These are phyloP conservation scores for Phalacrocorax carbo DNA, from an alignment of 2,113 vertebrate species.

Conservation along the genomic window DNA sequence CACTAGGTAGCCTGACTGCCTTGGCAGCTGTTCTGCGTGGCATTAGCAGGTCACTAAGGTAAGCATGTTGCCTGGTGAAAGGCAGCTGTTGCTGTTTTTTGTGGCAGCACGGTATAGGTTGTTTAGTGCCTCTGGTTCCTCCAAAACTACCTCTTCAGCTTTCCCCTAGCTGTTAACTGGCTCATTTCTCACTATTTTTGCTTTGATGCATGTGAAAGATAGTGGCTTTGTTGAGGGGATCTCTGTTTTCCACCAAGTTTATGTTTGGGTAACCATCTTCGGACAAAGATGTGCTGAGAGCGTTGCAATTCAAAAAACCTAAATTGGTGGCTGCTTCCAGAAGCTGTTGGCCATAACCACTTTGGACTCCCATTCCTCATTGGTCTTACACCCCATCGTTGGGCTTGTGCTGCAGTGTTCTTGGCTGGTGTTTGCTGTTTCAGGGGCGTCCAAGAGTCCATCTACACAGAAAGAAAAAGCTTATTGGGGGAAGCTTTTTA, in stretches of 20 bases:
- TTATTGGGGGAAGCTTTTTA: no score
- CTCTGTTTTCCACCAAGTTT: neutral
- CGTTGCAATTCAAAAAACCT: neutral
- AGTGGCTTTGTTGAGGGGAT: neutral
- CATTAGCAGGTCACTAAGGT: neutral
- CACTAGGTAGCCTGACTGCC: accelerated
- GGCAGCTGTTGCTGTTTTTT: neutral
- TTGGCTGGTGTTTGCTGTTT: neutral
- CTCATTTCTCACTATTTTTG: neutral
- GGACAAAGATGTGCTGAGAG: neutral
- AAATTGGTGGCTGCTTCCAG: neutral
- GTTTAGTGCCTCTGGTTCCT: neutral
- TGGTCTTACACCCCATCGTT: neutral
- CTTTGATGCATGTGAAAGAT: neutral
- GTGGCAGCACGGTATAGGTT: neutral
- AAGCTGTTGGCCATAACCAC: neutral
- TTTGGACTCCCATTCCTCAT: neutral
- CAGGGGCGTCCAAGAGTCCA: neutral
- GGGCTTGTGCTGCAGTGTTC: neutral
- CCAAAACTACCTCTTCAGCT: neutral
- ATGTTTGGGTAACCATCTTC: neutral
- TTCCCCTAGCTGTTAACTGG: neutral
- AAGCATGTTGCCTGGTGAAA: neutral
- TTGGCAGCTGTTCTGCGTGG: neutral
- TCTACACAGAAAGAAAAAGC: neutral